phyloP scores from a whole-genome alignment of 2,888 invertebrate species.

The Fragum whitleyi region DNA sequence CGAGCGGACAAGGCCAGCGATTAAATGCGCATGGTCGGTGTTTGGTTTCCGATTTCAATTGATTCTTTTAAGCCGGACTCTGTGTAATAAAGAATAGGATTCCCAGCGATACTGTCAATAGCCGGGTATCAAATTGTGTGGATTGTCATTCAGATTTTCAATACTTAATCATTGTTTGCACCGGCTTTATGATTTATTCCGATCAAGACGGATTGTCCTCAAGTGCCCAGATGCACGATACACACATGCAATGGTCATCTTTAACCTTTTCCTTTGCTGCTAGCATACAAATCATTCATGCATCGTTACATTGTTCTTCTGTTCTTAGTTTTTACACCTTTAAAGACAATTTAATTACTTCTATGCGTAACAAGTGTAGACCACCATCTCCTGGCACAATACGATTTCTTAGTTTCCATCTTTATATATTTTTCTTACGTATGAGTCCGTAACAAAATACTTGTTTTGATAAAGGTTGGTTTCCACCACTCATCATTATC shows the following conservation, averaged over 20 bases:
- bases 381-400: no score
- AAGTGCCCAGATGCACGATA: conserved; percentile 40
- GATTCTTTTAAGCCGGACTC: conserved; percentile 23
- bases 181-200: conserved; percentile 35
- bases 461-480: background rate
- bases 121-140: conserved; percentile 38
- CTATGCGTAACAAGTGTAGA: no score
- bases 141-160: conserved; percentile 18
- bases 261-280: background rate
- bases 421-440: no score
- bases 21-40: conserved; percentile 49
- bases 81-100: conserved; percentile 44
- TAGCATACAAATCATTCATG: no score
- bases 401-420: no score
- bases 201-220: conserved; percentile 30
- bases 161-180: conserved; percentile 33
- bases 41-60: conserved; percentile 55
- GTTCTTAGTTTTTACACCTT: no score
- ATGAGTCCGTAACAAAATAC: no score
- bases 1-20: conserved; percentile 31
- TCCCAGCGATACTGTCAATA: conserved; percentile 32
- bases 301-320: no score
- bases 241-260: conserved; percentile 17
- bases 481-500: conserved; percentile 6
- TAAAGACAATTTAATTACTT: no score